These are phyloP conservation scores for Oscheius sp. DNA, from an alignment of 2,888 invertebrate genomes.

Conservation along the genomic window DNA sequence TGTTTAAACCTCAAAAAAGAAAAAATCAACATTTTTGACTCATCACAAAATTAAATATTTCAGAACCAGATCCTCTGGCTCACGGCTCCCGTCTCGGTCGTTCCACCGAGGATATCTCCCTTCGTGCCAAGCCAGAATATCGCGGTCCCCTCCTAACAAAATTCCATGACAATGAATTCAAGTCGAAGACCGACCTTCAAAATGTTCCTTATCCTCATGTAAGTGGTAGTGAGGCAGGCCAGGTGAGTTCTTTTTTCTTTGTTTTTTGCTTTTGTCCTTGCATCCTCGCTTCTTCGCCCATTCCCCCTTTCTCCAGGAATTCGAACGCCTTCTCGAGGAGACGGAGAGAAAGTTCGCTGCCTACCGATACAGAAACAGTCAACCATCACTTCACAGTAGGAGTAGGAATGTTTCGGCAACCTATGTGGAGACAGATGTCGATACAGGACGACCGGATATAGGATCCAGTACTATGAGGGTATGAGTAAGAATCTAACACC, in stretches of 20 bases:
- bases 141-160: constrained; percentile 69
- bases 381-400: constrained; percentile 57
- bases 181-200: constrained; percentile 44
- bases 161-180: constrained; percentile 66
- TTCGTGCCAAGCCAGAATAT: constrained; percentile 54
- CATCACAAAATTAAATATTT: neutral
- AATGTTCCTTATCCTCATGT: constrained; percentile 45
- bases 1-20: too few species aligned
- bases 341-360: constrained; percentile 65
- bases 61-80: neutral
- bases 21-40: neutral
- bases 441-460: constrained; percentile 42
- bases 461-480: constrained; percentile 35
- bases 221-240: constrained; percentile 36
- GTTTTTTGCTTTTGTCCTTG: constrained; percentile 6
- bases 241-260: constrained; percentile 15
- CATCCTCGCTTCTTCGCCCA: constrained; percentile 3
- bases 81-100: constrained; percentile 56
- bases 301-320: constrained; percentile 60
- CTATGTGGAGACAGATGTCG: constrained; percentile 59
- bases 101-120: constrained; percentile 61
- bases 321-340: constrained; percentile 65
- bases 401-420: constrained; percentile 42
- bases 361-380: constrained; percentile 60
- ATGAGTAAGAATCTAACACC: constrained; percentile 1